Conservation (phyloP, 2,113 vertebrate genomes). For the Phasianus colchicus region DNA sequence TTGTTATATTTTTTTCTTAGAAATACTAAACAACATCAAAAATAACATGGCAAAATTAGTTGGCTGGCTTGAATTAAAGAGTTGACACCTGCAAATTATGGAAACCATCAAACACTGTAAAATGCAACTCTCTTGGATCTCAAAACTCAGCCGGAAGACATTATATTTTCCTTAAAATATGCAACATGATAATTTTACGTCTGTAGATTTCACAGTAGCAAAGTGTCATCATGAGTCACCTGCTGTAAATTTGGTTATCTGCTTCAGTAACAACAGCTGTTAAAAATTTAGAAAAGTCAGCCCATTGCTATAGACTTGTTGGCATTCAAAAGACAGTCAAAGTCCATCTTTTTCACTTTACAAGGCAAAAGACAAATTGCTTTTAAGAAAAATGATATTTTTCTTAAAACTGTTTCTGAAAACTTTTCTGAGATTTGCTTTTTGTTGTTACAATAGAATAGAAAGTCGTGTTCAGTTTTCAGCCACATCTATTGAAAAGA, state of each 20-base stretch:
- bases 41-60: not conserved
- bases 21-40: not conserved
- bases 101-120: not conserved
- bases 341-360: not conserved
- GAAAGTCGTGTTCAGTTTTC: not conserved
- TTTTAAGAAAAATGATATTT: not conserved
- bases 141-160: not conserved
- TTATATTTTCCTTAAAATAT: not conserved
- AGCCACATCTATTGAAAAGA: not conserved
- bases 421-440: conserved; percentile 52
- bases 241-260: not conserved
- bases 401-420: not conserved
- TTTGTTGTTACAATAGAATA: conserved; percentile 44
- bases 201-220: not conserved
- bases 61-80: not conserved
- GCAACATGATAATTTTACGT: not conserved
- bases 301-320: not conserved
- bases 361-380: not conserved
- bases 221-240: not conserved
- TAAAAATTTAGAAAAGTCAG: not conserved
- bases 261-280: not conserved
- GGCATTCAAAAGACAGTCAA: not conserved
- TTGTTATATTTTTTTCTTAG: not conserved
- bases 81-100: not conserved
- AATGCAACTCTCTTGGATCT: not conserved